A percentile compares a stretch with the other conserved stretches of the same genome.
phyloP scores from a whole-genome alignment of 2,113 vertebrate genomes.

The Alligator sinensis region DNA sequence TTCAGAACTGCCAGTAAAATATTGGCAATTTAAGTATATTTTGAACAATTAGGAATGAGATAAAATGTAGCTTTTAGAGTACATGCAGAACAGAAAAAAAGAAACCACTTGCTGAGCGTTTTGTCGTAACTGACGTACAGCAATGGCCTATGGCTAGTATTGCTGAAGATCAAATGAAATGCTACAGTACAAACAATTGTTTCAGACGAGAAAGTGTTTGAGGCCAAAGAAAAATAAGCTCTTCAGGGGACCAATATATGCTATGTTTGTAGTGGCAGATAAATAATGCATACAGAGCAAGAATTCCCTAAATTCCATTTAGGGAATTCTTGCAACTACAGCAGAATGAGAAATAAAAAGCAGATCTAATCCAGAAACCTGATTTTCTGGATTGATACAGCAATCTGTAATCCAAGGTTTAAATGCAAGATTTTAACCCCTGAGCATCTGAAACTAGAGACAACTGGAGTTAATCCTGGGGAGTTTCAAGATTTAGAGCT shows the following conservation, averaged over 20 bases:
- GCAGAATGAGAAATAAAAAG: background rate
- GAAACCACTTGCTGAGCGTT: background rate
- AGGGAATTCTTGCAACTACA: background rate
- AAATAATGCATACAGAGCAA: slow-evolving; percentile 2
- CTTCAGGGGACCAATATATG: background rate
- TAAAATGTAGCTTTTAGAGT: background rate
- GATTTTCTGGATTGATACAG: background rate
- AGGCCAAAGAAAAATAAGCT: background rate
- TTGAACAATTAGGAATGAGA: slow-evolving; percentile 9
- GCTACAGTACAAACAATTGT: slow-evolving; percentile 10
- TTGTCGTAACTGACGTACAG: background rate
- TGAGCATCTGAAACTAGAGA: background rate
- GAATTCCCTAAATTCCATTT: too few relatives aligned
- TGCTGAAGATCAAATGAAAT: slow-evolving; percentile 16
- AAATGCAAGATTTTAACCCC: background rate
- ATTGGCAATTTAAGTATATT: background rate
- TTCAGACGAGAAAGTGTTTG: slow-evolving; percentile 7
- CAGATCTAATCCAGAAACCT: background rate
- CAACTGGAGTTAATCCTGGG: fast-evolving
- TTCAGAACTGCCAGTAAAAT: background rate
- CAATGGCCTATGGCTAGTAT: background rate
- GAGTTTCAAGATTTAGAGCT: background rate
- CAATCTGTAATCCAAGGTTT: background rate
- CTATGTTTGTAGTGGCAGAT: background rate
- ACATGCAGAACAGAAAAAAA: background rate